These are phyloP conservation scores for Corythornis vintsioides DNA, from an alignment of 2,113 vertebrate species.

Conservation along the genomic window DNA sequence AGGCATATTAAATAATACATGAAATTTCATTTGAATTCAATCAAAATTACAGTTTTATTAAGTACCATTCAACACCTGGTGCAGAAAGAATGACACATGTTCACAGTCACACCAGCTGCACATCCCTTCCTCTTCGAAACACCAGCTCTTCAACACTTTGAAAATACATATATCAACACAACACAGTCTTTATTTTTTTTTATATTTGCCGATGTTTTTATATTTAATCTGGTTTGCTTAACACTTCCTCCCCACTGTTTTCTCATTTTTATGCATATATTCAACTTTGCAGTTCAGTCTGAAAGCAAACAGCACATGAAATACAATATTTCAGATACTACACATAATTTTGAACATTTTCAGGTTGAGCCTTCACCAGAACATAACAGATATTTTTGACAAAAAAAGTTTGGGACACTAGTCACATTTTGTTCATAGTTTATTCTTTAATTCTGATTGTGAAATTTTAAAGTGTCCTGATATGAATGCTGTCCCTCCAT, in stretches of 20 bases:
- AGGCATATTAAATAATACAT: not conserved
- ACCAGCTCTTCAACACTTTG: not conserved
- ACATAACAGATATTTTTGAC: not conserved
- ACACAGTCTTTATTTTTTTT: not conserved
- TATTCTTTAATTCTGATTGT: not conserved
- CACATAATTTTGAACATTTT: not conserved
- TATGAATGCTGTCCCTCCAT: not conserved
- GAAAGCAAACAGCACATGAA: not conserved
- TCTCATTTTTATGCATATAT: not conserved
- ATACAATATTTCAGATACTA: not conserved
- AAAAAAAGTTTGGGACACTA: not conserved
- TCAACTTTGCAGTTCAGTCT: not conserved
- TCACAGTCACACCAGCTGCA: not conserved
- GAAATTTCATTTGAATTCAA: not conserved
- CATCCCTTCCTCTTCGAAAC: not conserved
- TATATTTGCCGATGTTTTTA: not conserved
- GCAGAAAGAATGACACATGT: not conserved
- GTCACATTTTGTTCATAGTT: not conserved
- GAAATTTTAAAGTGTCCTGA: not conserved
- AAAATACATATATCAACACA: not conserved
- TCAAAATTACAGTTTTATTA: not conserved
- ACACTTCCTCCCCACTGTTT: not conserved
- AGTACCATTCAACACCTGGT: not conserved
- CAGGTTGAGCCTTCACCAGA: not conserved
- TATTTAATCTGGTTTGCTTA: not conserved